Base-by-base conservation (phyloP, 2,888 invertebrate species). In the Andricus quercusramuli region DNA sequence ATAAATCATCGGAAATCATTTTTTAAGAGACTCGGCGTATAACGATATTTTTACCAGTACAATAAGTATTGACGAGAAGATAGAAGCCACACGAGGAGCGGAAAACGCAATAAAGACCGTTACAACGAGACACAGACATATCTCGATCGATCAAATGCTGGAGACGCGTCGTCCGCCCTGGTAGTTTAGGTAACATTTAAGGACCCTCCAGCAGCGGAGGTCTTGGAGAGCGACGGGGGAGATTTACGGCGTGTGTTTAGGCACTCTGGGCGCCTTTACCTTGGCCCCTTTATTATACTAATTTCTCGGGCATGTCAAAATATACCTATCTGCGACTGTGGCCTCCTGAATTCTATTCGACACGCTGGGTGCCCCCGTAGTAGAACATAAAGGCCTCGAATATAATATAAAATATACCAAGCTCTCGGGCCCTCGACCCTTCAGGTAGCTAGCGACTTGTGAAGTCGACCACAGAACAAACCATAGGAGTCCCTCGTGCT, bases 171-270 rank as follows among this genome's bases (percentile, higher is more conserved):
- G 83, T 79, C 82, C 65, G 65, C 74, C 79, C 70, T 56, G 78
- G 82, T 82, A 77, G 80, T 80, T 82, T 59, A 51, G 79, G 77
- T 70, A 80, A 78, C 78, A 77, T 80, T 83, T 68, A 80, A 81
- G 81, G 79, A 82, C 82, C 83, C 82, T 82, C 70, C 74, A 67
- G 82, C 74, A 76, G 76, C 68, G 78, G 79, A 77, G 80, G 78
- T 80, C 81, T 78, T 77, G 76, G 77, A 67, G 78, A 78, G 78
- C 79, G 59, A 83, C 78, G 78, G 77, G 85, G 82, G 82, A 86
- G 89, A 92, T 92, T 92, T 91, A 92, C 90, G 90, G 88, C 90
- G 90, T 91, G 90, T 91, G 90, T 90, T 92, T 91, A 90, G 91
- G 90, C 88, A 88, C 88, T 89, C 77, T 87, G 85, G 86, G 76